These are phyloP conservation scores for Chesias legatella DNA, from an alignment of 2,888 invertebrate genomes.

Conservation along the genomic window DNA sequence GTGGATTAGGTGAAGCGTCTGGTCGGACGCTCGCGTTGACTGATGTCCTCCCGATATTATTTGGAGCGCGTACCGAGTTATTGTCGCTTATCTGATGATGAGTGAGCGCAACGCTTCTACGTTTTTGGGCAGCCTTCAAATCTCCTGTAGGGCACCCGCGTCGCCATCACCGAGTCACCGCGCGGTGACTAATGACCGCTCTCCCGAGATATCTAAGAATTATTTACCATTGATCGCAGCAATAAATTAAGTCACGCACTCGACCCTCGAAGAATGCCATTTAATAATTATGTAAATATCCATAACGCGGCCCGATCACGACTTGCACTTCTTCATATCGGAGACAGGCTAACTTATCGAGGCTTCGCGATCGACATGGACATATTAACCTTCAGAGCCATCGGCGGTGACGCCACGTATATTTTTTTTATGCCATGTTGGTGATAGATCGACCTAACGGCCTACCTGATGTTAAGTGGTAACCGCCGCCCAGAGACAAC, in stretches of 20 bases:
- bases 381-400: constrained; percentile 18
- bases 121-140: constrained; percentile 28
- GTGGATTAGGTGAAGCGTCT: constrained; percentile 74
- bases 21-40: constrained; percentile 60
- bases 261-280: constrained; percentile 61
- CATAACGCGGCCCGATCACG: constrained; percentile 49
- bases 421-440: no score
- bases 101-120: constrained; percentile 34
- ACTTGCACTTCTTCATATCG: constrained; percentile 48
- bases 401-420: constrained; percentile 33
- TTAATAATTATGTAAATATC: constrained; percentile 63
- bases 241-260: constrained; percentile 70
- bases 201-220: constrained; percentile 63
- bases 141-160: constrained; percentile 27
- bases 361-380: constrained; percentile 22
- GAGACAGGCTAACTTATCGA: constrained; percentile 31
- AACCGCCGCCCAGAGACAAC: no score
- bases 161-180: constrained; percentile 38
- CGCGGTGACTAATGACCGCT: constrained; percentile 60
- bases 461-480: no score
- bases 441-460: no score
- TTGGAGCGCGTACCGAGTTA: constrained; percentile 71
- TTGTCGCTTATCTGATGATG: constrained; percentile 75
- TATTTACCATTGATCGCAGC: constrained; percentile 62
- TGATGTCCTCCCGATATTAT: constrained; percentile 68